Base-by-base conservation (phyloP, 2,888 invertebrate species). In the Polymixis lichenea region DNA sequence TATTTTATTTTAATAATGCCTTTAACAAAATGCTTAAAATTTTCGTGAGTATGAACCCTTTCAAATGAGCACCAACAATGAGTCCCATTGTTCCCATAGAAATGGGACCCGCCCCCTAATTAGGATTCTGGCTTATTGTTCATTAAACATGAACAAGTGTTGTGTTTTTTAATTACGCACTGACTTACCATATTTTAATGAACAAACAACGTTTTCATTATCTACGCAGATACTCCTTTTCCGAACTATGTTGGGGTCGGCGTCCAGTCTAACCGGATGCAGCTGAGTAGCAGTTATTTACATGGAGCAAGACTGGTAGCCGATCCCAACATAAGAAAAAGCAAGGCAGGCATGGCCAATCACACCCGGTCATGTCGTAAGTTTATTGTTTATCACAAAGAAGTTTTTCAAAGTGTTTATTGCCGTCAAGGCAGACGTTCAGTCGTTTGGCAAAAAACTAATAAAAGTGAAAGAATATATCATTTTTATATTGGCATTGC, bases 51-150 rank as follows among this genome's bases (percentile, higher is more conserved):
- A 80, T 79, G 75, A 87, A 85, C 64, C 86, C 80, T 82, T 88
- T 88, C 83, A 88, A 87, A 77, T 77, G 77, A 78, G 77, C 74
- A 78, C 66, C 60, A 82, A 88, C 87, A 88, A 88, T 87, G 72
- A 60, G 68, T 13, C 51, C 73, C 70, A 78, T 88, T 88, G 88
- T 83, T 85, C 62, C 80, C 75, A 85, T 87, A 82, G 87, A 88
- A 87, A 85, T 79, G 66, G 70, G 58, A 72, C 49, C 77, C 62
- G 51, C 72, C 70, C 75, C 70, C 83, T 86, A 88, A 88, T 87
- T 88, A 87, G 78, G 67, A 77, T 77, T 64, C 69, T 43, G 58
- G 67, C 61, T 87, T 82, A 82, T 85, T 80, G 78, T 82, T 81
- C 62, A 77, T 68, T 78, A 75, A 70, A 83, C 68, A 86, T 62